Base-by-base conservation (phyloP, 2,888 invertebrate species). In the Eulithis prunata region DNA sequence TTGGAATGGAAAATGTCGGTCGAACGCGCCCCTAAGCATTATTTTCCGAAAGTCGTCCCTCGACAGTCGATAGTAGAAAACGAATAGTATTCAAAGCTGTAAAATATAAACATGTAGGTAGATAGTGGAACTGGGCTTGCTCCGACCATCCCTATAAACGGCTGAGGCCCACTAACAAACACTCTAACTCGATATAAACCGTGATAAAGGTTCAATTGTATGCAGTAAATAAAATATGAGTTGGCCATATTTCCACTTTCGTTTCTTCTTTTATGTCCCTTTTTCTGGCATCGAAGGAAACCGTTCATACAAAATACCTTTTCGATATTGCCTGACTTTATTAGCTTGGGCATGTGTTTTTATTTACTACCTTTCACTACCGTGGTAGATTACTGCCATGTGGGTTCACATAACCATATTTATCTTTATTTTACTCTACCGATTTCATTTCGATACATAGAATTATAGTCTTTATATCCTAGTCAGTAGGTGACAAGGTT, bases 161-260 rank as follows among this genome's bases (percentile, higher is more conserved):
- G 78, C 81, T 71, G 73, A 71, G 75, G 78, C 82, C 81, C 81
- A 83, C 85, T 86, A 83, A 81, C 81, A 83, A 87, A 87, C 82
- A 85, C 83, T 87, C 83, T 86, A 86, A 90, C 87, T 85, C 84
- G 84, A 89, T 89, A 90, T 89, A 89, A 86, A 86, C 88, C 81
- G 88, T 88, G 91, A 91, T 93, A 91, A 89, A 92, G 90, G 91
- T 87, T 88, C 91, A 85, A 92, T 92, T 93, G 92, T 91, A 88
- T 90, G 89, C 88, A 91, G 92, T 92, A 93, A 93, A 93, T 93
- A 93, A 93, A 91, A 93, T 92, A 93, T 92, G 89, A 90, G 89
- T 90, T 88, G 88, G 84, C 86, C 89, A 90, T 92, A 90, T 90
- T 91, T 91, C 89, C 87, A 89, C 89, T 88, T 91, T 90, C 89